Evolutionary conservation across 2,888 invertebrate species (phyloP).

Genomic region (Cancer borealis): DNA sequence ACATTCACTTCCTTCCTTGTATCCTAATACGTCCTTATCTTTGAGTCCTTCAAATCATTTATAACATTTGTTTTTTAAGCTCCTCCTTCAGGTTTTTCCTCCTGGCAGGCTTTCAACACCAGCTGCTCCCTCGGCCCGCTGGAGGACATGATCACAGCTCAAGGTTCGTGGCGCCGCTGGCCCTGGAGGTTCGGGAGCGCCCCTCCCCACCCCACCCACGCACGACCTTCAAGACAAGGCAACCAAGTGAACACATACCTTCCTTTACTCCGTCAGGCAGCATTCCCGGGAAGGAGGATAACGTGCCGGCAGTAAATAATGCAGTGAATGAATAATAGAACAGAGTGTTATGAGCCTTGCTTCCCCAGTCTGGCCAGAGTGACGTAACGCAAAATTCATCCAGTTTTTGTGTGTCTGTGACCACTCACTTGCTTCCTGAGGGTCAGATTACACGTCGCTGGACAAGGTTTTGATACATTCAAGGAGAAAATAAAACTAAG

Average conservation of each 20-base stretch:
- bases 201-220: conserved; percentile 13
- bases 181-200: conserved; percentile 12
- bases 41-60: neutral
- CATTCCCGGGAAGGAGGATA: neutral
- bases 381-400: conserved; percentile 9
- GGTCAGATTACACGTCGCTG: conserved; percentile 25
- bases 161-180: conserved; percentile 25
- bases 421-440: conserved; percentile 14
- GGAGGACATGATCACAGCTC: conserved; percentile 33
- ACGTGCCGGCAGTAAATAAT: neutral
- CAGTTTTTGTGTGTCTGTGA: neutral
- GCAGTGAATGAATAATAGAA: conserved; percentile 9
- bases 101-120: neutral
- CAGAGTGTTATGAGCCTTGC: neutral
- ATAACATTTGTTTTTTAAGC: neutral
- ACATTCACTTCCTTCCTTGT: neutral
- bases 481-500: neutral
- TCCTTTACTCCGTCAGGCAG: neutral
- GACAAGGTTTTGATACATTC: conserved; percentile 5
- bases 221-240: neutral
- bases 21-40: neutral
- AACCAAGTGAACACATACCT: neutral
- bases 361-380: neutral
- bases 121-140: conserved; percentile 13
- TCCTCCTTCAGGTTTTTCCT: neutral